Base-by-base conservation (phyloP, 2,888 invertebrate species). In the Tipula confusa region DNA sequence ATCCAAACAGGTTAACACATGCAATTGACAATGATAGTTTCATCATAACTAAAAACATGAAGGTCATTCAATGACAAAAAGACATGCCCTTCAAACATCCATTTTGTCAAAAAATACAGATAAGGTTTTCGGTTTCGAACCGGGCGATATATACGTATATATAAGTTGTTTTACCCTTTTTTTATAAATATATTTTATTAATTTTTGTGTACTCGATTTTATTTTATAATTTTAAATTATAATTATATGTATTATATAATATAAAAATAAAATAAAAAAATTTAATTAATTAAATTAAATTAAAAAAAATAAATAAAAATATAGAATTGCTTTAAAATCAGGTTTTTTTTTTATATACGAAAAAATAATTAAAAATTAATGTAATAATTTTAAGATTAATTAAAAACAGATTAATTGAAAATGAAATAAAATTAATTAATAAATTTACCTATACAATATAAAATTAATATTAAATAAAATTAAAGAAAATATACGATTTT, bases 251-350 rank as follows among this genome's bases (percentile, higher is more conserved):
- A 64, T 64, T 24, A 64, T 64, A 64, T 43, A n/a, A n/a, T 15
- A 43, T 43, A 64, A 64, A 64, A 64, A 64, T 1, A 2, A 33
- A 33, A 33, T n/a, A n/a, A n/a, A 33, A 11, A 64, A 24, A 64
- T 24, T 24, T 64, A 64, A 64, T 24, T 24, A 64, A 64, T 43
- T 64, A 64, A n/a, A 64, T 64, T 24, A 24, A 64, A n/a, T n/a
- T n/a, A n/a, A n/a, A n/a, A n/a, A n/a, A n/a, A n/a, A n/a, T n/a
- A n/a, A n/a, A n/a, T n/a, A 64, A 18, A 64, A 64, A 64, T 64
- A 64, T 64, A 64, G 64, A 64, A 64, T 64, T 64, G 64, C 64
- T 64, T 64, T 64, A 64, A 64, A 64, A 64, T 64, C 64, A 64
- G 64, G 64, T 64, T 64, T 64, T 64, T 64, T 64, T 64, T 64